Percentiles rank a stretch among this genome's conserved stretches.
Conservation (phyloP, 2,113 vertebrate species). For the Nansenia antarctica region DNA sequence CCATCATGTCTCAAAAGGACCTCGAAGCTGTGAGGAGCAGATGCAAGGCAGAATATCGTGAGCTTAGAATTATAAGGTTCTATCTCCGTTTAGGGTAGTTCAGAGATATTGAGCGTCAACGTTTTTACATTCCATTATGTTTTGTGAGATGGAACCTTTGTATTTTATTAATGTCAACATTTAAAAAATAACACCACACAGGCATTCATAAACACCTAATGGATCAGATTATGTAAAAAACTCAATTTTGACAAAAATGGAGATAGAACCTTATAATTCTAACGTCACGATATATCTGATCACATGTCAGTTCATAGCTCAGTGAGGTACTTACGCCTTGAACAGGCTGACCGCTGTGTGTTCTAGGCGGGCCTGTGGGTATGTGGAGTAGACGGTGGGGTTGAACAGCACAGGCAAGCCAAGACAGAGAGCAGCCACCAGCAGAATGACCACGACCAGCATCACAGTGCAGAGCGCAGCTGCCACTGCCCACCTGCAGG, state of each 20-base stretch:
- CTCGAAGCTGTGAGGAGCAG: neutral
- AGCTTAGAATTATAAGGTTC: no score
- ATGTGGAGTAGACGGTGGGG: slow-evolving; percentile 55
- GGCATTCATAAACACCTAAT: neutral
- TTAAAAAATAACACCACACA: no score
- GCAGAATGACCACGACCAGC: slow-evolving; percentile 74
- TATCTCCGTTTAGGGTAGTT: no score
- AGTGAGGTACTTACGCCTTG: slow-evolving; percentile 67
- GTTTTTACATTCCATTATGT: no score
- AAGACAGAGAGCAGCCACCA: slow-evolving; percentile 68
- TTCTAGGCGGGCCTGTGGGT: slow-evolving; percentile 59
- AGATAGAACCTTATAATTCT: no score
- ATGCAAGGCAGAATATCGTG: neutral
- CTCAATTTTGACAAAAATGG: no score
- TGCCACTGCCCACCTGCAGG: slow-evolving; percentile 74
- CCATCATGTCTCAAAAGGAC: neutral
- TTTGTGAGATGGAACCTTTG: no score
- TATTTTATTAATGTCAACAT: no score
- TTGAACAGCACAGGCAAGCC: slow-evolving; percentile 67
- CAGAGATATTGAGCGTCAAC: no score
- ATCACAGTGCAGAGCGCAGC: slow-evolving; percentile 70
- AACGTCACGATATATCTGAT: neutral
- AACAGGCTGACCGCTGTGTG: slow-evolving; percentile 72
- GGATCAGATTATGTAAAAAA: no score
- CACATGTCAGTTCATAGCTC: neutral